These are phyloP conservation scores for Rattus norvegicus DNA, from an alignment of 2,113 vertebrate genomes.

Conservation along the genomic window DNA sequence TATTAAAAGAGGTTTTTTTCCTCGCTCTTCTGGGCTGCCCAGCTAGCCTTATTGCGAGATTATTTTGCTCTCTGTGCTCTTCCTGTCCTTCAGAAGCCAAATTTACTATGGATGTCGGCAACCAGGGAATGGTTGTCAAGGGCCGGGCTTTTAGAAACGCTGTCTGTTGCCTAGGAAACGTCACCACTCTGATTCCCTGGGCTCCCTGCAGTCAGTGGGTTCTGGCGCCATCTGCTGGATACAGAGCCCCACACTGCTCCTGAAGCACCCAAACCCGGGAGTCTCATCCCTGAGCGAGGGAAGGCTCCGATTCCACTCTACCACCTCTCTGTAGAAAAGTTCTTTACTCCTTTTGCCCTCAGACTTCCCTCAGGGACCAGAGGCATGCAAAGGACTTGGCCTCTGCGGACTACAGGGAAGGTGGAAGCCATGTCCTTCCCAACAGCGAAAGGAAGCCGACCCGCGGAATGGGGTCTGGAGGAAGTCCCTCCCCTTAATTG, in stretches of 20 bases:
- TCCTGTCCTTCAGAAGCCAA: conserved; percentile 56
- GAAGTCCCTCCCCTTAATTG: conserved; percentile 8
- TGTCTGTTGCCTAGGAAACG: conserved; percentile 76
- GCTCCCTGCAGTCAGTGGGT: not conserved
- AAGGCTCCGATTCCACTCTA: too few species aligned
- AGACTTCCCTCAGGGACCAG: not conserved
- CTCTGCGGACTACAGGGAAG: not conserved
- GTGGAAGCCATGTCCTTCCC: not conserved
- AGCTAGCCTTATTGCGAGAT: conserved; percentile 8
- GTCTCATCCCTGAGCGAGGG: too few species aligned
- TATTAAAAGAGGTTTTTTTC: not conserved
- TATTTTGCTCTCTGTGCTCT: not conserved
- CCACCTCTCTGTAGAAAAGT: not conserved
- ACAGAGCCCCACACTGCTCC: not conserved
- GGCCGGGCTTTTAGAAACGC: conserved; percentile 51
- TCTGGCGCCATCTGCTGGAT: conserved; percentile 71
- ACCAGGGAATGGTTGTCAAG: conserved; percentile 66
- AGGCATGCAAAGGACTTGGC: not conserved
- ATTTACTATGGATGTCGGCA: conserved; percentile 14
- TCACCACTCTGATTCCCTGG: conserved; percentile 3
- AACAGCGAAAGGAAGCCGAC: not conserved
- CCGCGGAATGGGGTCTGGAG: not conserved
- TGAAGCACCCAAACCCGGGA: not conserved
- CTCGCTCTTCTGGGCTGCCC: not conserved
- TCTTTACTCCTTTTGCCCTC: not conserved